These are phyloP conservation scores for Vanessa tameamea DNA, from an alignment of 1,140 invertebrate genomes.

Conservation along the genomic window DNA sequence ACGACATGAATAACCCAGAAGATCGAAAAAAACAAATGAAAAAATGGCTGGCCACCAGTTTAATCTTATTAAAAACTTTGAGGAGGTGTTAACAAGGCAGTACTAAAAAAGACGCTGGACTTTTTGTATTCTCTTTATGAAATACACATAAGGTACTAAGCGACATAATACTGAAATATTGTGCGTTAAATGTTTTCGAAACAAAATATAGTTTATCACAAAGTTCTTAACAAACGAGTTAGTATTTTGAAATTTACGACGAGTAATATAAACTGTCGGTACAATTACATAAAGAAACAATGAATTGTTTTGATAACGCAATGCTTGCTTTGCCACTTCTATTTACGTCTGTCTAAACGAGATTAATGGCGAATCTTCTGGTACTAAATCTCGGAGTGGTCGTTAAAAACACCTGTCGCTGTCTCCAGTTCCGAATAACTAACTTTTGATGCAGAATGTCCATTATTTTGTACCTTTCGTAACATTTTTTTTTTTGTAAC, in stretches of 20 bases:
- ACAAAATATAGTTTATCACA: conserved; percentile 14
- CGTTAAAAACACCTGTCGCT: conserved; percentile 77
- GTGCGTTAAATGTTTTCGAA: conserved; percentile 8
- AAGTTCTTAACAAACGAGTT: conserved; percentile 1
- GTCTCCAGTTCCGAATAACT: conserved; percentile 55
- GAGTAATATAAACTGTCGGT: conserved; percentile 18
- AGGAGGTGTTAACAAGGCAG: conserved; percentile 39
- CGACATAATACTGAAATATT: conserved; percentile 27
- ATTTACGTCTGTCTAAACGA: conserved; percentile 64
- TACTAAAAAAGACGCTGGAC: conserved; percentile 16
- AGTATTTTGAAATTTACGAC: conserved; percentile 19
- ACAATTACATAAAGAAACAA: conserved; percentile 31
- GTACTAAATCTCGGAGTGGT: conserved; percentile 66
- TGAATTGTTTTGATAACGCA: conserved; percentile 36
- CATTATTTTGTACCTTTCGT: conserved; percentile 19
- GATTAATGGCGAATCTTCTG: conserved; percentile 73
- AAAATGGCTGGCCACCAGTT: conserved; percentile 26
- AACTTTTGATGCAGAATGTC: conserved; percentile 56
- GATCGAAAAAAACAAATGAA: conserved; percentile 43
- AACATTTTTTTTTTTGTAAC: neutral
- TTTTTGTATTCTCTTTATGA: conserved; percentile 13
- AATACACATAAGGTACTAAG: conserved; percentile 5
- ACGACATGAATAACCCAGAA: conserved; percentile 60
- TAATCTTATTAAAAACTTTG: conserved; percentile 33
- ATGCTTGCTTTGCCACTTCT: conserved; percentile 67